These are phyloP conservation scores for Microtus montanus DNA, from an alignment of 2,113 vertebrate species.

Conservation along the genomic window DNA sequence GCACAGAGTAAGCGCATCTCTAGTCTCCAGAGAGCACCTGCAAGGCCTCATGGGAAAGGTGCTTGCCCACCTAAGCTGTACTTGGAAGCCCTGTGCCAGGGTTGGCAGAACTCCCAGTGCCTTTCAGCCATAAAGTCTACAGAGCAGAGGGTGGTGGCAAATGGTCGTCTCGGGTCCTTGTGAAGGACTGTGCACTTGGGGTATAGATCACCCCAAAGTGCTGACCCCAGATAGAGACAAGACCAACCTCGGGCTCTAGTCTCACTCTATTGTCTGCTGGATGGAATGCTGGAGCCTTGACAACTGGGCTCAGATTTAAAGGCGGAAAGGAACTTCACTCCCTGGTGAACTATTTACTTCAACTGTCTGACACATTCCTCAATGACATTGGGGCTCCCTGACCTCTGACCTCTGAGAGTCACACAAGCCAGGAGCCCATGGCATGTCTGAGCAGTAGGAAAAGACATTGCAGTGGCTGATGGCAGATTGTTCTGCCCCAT, in stretches of 20 bases:
- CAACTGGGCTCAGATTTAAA: neutral
- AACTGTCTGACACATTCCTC: accelerated
- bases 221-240: accelerated
- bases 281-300: accelerated
- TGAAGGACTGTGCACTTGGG: no score
- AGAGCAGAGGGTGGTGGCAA: neutral
- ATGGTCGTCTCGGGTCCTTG: neutral
- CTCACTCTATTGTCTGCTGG: accelerated
- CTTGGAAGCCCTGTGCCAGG: accelerated
- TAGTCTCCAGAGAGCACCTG: neutral
- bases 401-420: accelerated
- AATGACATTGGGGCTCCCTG: accelerated
- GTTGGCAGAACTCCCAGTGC: accelerated
- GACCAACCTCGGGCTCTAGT: neutral
- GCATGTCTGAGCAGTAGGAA: accelerated
- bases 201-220: neutral
- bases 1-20: neutral
- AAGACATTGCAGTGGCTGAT: no score
- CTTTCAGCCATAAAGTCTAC: accelerated
- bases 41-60: neutral
- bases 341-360: neutral
- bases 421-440: accelerated
- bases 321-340: accelerated
- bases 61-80: accelerated
- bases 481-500: accelerated